These are phyloP conservation scores for Morus bassanus DNA, from an alignment of 2,797 vertebrate genomes.

Conservation along the genomic window DNA sequence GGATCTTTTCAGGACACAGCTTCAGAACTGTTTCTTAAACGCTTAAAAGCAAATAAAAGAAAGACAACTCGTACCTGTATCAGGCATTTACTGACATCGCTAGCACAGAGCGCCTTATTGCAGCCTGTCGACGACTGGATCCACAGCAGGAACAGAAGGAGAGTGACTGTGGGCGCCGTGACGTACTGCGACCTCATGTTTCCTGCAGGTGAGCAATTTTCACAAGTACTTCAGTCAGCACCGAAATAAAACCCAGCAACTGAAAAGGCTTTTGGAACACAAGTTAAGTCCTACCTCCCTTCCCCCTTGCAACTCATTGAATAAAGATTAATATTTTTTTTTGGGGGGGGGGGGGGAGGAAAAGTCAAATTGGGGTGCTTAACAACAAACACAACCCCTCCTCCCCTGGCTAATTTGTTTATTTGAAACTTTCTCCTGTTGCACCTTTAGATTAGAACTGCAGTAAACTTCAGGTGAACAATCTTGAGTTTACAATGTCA, in stretches of 20 bases:
- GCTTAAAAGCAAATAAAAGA: not conserved
- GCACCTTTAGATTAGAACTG: not conserved
- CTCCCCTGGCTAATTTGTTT: not conserved
- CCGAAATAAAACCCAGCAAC: conserved; percentile 20
- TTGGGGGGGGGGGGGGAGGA: too few species aligned
- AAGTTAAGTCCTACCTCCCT: not conserved
- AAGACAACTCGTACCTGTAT: conserved; percentile 84
- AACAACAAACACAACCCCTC: not conserved
- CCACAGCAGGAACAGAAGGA: conserved; percentile 80
- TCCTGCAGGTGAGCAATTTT: conserved; percentile 38
- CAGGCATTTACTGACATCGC: conserved; percentile 98
- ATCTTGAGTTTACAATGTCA: not conserved
- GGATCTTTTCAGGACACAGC: not conserved
- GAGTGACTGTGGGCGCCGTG: conserved; percentile 67
- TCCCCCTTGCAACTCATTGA: not conserved
- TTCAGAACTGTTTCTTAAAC: not conserved
- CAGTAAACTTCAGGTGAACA: not conserved
- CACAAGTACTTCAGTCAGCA: conserved; percentile 30
- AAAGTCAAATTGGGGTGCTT: not conserved
- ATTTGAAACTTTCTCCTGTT: not conserved
- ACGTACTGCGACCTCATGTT: conserved; percentile 85
- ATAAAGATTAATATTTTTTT: not conserved
- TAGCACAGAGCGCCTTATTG: conserved; percentile 97
- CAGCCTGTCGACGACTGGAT: conserved; percentile 82
- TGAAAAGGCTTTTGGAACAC: not conserved